These are phyloP conservation scores for Drosophila setifemur DNA, from an alignment of 1,140 invertebrate species.

Conservation along the genomic window DNA sequence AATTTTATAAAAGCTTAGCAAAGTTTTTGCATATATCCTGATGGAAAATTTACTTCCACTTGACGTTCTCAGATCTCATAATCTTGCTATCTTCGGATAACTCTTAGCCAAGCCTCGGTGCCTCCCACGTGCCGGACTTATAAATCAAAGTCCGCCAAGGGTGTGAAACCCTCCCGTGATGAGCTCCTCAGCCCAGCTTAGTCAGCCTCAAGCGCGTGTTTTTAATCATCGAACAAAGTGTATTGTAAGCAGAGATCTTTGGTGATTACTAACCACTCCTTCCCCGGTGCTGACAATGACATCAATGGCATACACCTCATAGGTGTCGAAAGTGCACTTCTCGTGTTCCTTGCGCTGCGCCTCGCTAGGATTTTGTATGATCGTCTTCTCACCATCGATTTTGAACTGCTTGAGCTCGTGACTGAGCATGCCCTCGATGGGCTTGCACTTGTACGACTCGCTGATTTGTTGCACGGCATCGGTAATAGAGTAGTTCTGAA, in stretches of 20 bases:
- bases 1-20: conserved; percentile 8
- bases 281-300: conserved; percentile 97
- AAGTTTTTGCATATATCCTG: neutral
- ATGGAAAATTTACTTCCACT: no score
- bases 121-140: conserved; percentile 34
- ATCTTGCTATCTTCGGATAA: conserved; percentile 72
- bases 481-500: conserved; percentile 95
- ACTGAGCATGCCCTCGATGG: conserved; percentile 99
- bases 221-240: conserved; percentile 76
- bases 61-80: conserved; percentile 81
- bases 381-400: conserved; percentile 99
- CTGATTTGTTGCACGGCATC: conserved; percentile 96
- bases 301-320: conserved; percentile 99
- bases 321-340: conserved; percentile 96
- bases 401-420: conserved; percentile 98
- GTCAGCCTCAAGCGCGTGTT: conserved; percentile 68
- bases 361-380: conserved; percentile 99
- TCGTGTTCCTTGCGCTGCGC: conserved; percentile 99
- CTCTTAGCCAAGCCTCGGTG: conserved; percentile 3
- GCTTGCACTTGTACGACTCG: conserved; percentile 96
- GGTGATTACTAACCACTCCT: conserved; percentile 85
- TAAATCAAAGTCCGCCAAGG: conserved; percentile 17
- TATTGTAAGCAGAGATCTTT: neutral
- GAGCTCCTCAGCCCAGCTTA: conserved; percentile 11
- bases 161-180: conserved; percentile 23